Evolutionary conservation across 1,140 invertebrate species (phyloP).

Genomic region (Calliopsis andreniformis): DNA sequence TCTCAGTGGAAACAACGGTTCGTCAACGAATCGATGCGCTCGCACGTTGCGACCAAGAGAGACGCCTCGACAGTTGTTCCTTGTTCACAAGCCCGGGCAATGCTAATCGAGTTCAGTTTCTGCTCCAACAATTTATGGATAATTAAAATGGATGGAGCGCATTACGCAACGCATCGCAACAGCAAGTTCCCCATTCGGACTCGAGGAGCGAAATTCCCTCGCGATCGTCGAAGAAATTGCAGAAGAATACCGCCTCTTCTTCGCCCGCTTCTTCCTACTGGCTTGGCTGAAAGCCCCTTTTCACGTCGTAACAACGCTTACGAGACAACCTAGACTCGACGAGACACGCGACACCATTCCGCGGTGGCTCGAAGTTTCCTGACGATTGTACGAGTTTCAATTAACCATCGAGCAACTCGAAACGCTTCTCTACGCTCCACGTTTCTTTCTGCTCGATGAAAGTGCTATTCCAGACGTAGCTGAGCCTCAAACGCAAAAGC

Average conservation of each 20-base stretch:
- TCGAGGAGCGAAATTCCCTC: neutral
- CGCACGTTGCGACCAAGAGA: too few relatives aligned
- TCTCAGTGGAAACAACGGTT: too few relatives aligned
- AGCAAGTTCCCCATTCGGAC: neutral
- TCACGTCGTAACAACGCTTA: conserved; percentile 3
- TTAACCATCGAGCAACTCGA: neutral
- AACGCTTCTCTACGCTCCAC: neutral
- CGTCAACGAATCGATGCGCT: too few relatives aligned
- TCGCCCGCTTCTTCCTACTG: too few relatives aligned
- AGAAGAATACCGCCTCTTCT: neutral
- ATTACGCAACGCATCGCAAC: neutral
- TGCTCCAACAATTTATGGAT: neutral
- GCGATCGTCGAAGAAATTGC: neutral
- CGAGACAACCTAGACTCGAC: neutral
- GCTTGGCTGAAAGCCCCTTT: neutral
- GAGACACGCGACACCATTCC: conserved; percentile 5
- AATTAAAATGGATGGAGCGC: neutral
- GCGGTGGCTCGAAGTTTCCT: neutral
- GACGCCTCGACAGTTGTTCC: too few relatives aligned
- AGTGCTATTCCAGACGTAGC: neutral
- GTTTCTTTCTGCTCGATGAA: neutral
- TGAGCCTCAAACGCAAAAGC: too few relatives aligned
- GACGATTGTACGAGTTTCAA: conserved; percentile 14
- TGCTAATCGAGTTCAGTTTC: too few relatives aligned
- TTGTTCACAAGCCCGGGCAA: too few relatives aligned